Evolutionary conservation across 2,113 vertebrate genomes (phyloP).

Genomic region (Cygnus atratus): DNA sequence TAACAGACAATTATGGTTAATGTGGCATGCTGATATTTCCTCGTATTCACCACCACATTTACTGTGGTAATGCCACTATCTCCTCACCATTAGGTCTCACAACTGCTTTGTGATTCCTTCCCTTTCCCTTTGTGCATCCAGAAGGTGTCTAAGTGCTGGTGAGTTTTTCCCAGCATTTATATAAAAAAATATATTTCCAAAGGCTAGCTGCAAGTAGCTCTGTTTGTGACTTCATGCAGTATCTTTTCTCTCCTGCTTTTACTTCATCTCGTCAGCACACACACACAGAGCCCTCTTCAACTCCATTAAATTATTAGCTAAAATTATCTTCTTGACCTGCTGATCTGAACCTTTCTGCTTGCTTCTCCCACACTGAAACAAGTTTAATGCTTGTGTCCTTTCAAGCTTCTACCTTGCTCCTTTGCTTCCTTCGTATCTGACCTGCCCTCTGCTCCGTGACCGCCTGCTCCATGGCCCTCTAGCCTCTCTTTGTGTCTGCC

Average conservation of each 20-base stretch:
- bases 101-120: not conserved
- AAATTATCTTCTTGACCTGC: not conserved
- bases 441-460: not conserved
- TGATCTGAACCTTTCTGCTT: not conserved
- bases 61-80: not conserved
- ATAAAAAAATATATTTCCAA: not conserved
- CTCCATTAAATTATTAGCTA: not conserved
- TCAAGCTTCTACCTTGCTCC: not conserved
- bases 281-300: not conserved
- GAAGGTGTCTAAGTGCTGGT: not conserved
- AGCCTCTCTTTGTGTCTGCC: not conserved
- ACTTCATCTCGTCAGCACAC: not conserved
- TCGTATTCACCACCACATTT: fast-evolving
- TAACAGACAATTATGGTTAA: no score
- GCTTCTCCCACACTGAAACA: not conserved
- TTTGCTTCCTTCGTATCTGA: not conserved
- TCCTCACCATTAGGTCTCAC: not conserved
- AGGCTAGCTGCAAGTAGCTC: not conserved
- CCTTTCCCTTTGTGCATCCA: not conserved
- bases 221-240: not conserved
- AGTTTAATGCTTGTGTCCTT: not conserved
- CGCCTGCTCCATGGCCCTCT: not conserved
- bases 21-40: fast-evolving
- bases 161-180: not conserved
- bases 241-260: not conserved